Percentiles rank a stretch among this genome's conserved stretches.
phyloP scores from a whole-genome alignment of 2,797 vertebrate species.

The Odontamblyopus rebecca region DNA sequence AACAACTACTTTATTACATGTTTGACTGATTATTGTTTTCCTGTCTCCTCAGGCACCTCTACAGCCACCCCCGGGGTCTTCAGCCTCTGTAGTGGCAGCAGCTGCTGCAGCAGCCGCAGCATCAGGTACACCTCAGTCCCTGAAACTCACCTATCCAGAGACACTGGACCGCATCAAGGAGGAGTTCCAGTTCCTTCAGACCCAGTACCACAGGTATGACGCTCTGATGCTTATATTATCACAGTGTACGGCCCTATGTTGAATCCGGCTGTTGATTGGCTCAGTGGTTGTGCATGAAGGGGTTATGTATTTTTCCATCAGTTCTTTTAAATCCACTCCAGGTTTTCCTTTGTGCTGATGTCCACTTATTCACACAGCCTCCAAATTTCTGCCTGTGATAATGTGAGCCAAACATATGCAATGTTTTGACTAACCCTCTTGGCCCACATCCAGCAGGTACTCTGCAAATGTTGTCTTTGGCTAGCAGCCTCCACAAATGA shows the following conservation, averaged over 20 bases:
- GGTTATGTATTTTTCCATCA: conserved; percentile 6
- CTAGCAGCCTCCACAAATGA: conserved; percentile 8
- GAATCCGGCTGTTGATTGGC: neutral
- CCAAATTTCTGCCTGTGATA: conserved; percentile 20
- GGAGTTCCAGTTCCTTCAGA: conserved; percentile 93
- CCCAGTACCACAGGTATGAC: conserved; percentile 88
- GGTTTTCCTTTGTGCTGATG: conserved; percentile 1
- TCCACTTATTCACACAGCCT: conserved; percentile 9
- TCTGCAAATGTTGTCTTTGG: conserved; percentile 11
- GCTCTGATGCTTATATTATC: neutral
- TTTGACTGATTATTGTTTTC: neutral
- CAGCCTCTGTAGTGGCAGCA: conserved; percentile 76
- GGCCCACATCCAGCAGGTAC: conserved; percentile 13
- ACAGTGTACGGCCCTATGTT: neutral
- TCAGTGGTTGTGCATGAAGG: neutral
- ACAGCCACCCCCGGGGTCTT: conserved; percentile 83
- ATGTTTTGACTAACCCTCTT: conserved; percentile 37
- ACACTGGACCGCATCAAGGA: conserved; percentile 93
- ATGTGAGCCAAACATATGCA: conserved; percentile 16
- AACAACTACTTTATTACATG: neutral
- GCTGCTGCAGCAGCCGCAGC: conserved; percentile 79
- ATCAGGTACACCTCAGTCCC: conserved; percentile 82
- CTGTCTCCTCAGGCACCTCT: conserved; percentile 79
- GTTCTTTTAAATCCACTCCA: neutral
- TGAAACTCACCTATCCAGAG: conserved; percentile 91